These are phyloP conservation scores for Xanthorhoe designata DNA, from an alignment of 2,888 invertebrate species.

Conservation along the genomic window DNA sequence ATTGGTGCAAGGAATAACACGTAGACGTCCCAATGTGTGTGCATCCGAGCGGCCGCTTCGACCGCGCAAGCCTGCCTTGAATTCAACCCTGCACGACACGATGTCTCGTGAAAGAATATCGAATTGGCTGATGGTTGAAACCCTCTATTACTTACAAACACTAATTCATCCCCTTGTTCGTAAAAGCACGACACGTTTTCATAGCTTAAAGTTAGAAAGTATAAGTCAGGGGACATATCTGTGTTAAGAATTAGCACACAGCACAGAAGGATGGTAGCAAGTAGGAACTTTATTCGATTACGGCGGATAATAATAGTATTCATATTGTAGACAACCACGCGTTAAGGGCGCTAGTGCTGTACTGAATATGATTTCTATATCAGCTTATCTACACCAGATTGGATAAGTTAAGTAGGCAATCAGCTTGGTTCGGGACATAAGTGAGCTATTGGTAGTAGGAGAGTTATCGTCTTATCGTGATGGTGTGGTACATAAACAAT, in stretches of 20 bases:
- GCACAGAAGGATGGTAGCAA: neutral
- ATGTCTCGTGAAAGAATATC: conserved; percentile 88
- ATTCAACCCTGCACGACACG: conserved; percentile 80
- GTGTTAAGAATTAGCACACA: conserved; percentile 8
- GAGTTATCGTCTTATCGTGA: neutral
- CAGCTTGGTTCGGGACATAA: neutral
- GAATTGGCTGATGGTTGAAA: conserved; percentile 50
- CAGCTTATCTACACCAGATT: neutral
- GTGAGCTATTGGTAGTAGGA: neutral
- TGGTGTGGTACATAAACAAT: too few species aligned
- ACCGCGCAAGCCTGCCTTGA: conserved; percentile 48
- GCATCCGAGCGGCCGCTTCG: conserved; percentile 46
- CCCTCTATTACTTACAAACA: conserved; percentile 6
- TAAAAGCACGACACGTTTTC: conserved; percentile 27
- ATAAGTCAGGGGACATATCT: conserved; percentile 11
- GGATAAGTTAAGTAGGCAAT: neutral
- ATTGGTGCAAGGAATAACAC: conserved; percentile 55
- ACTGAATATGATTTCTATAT: conserved; percentile 1
- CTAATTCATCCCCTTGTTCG: conserved; percentile 21
- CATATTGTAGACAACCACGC: neutral
- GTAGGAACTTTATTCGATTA: conserved; percentile 6
- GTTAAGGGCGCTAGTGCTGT: neutral
- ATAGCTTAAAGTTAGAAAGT: conserved; percentile 9
- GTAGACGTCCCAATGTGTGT: conserved; percentile 70
- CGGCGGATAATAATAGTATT: neutral